A percentile compares a stretch with the other conserved stretches of the same genome.
Evolutionary conservation across 1,140 invertebrate genomes (phyloP).

Genomic region (Aphelenchoides fujianensis): DNA sequence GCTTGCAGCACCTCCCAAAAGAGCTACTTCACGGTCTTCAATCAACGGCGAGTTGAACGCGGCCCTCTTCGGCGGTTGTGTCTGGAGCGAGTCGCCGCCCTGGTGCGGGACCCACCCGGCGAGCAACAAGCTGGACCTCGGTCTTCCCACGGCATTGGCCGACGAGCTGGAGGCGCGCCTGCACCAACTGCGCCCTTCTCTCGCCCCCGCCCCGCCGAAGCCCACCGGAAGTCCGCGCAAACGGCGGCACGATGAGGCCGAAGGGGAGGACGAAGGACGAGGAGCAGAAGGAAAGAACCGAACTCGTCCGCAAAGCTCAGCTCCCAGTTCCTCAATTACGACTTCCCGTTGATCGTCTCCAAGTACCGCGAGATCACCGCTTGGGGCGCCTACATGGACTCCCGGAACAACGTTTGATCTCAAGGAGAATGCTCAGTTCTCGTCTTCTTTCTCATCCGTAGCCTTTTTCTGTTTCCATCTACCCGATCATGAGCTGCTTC

Average conservation of each 20-base stretch:
- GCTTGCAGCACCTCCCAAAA: constrained; percentile 5
- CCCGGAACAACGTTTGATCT: neutral
- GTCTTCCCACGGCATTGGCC: neutral
- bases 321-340: neutral
- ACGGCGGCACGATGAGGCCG: constrained; percentile 1
- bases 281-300: neutral
- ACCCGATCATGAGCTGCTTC: no score
- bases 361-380: neutral
- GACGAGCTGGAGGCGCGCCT: neutral
- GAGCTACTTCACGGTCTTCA: neutral
- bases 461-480: no score
- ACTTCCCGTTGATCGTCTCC: neutral
- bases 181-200: neutral
- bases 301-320: no score
- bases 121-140: no score
- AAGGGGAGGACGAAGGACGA: constrained; percentile 8
- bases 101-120: neutral
- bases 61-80: neutral
- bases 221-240: constrained; percentile 6
- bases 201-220: neutral
- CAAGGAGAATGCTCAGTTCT: neutral
- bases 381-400: neutral
- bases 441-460: neutral
- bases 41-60: constrained; percentile 3
- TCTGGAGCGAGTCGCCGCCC: constrained; percentile 7